Base-by-base conservation (phyloP, 1,140 invertebrate species). In the Venustaconcha ellipsiformis region DNA sequence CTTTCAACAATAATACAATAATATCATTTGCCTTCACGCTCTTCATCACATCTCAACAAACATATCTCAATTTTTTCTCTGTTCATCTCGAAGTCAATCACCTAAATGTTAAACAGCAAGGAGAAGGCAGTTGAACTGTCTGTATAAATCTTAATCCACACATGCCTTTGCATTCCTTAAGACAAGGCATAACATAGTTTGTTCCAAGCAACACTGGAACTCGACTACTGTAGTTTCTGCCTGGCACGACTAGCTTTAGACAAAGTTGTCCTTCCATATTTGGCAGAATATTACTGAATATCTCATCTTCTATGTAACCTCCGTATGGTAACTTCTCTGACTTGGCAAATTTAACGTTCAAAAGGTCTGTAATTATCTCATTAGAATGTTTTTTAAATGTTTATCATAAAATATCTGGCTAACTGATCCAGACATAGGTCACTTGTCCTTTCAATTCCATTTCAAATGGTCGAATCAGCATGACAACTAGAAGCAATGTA, bases 291-390 rank as follows among this genome's bases (percentile, higher is more conserved):
- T 12, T 15, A 26, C 48, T 60, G 17, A 67, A 20, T 20, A 68
- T 37, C 65, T 70, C 60, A 18, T n/a, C 57, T 37, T 80, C 74
- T 56, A 77, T 70, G 23, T 70, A 69, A 15, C 78, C 70, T 17
- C 3, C 37, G 58, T 80, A 77, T 18, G 70, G 78, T 66, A 80
- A 70, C 8, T 18, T 58, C 1, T 56, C 11, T 57, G 70, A 71
- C 65, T 72, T 64, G 2, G 71, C 67, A 74, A 26, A 77, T 63
- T 70, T 57, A 56, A 59, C 59, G 20, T 73, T 57, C 30, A 73
- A 73, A 57, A 70, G 59, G 23, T 68, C 62, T 55, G 20, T 57
- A 5, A 71, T 15, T 2, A 14, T 17, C 17, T 58, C 57, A 17
- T 67, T 20, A 18, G 12, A 14, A 67, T 48, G 23, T 72, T 20